A percentile compares a stretch with the other conserved stretches of the same genome.
Conservation (phyloP, 2,113 vertebrate species). For the Coptodon bakossiorum region DNA sequence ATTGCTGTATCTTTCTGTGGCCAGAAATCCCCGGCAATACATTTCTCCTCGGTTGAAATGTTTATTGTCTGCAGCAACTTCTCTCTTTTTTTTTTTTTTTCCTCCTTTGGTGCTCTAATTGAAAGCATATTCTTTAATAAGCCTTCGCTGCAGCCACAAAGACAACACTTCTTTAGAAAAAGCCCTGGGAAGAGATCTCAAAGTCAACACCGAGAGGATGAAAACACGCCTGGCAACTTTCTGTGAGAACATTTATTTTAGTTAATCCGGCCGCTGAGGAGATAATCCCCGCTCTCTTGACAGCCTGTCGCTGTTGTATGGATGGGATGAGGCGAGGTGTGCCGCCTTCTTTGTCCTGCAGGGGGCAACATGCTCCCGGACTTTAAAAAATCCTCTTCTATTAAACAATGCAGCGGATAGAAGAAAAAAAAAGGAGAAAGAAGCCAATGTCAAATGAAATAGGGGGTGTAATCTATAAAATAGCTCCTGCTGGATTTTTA, state of each 20-base stretch:
- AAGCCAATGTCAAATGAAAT: conserved; percentile 11
- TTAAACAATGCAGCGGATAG: background rate
- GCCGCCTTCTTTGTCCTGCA: background rate
- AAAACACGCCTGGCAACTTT: conserved; percentile 27
- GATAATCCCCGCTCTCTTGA: conserved; percentile 16
- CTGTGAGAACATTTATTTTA: conserved; percentile 46
- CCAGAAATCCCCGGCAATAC: conserved; percentile 33
- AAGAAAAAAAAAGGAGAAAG: background rate
- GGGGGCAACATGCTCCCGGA: conserved; percentile 31
- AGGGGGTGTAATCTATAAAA: conserved; percentile 36
- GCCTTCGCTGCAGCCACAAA: background rate
- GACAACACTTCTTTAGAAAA: background rate
- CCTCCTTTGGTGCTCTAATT: conserved; percentile 16
- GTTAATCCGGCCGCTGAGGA: conserved; percentile 22
- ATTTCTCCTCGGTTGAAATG: conserved; percentile 21
- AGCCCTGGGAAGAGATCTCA: conserved; percentile 14
- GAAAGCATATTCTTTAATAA: conserved; percentile 39
- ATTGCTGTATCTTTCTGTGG: conserved; percentile 45
- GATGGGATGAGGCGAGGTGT: background rate
- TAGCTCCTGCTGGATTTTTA: conserved; percentile 6
- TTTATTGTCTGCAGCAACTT: conserved; percentile 27
- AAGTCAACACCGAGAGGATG: background rate
- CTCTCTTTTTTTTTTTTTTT: background rate
- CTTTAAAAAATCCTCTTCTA: background rate
- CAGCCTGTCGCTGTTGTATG: background rate